Base-by-base conservation (phyloP, 2,797 vertebrate genomes). In the Acipenser oxyrinchus region DNA sequence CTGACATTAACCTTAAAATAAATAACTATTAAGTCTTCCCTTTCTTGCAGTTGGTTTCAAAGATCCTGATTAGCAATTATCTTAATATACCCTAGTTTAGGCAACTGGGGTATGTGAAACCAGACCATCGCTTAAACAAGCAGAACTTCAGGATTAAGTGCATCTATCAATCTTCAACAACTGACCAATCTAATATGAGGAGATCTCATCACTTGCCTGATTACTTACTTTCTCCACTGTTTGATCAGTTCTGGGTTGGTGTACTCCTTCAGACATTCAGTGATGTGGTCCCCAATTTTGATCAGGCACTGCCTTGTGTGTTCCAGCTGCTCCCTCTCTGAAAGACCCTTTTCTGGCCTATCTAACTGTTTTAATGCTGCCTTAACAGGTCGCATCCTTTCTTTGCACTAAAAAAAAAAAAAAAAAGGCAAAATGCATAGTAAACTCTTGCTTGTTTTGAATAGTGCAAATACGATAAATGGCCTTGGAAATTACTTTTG, bases 251-350 rank as follows among this genome's bases (percentile, higher is more conserved):
- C 97, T 1, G 95, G 97, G 77, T 95, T 97, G 70, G 93, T 88
- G 70, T 98, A 98, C 67, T 96, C 95, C 83, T 96, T 95, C 70
- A 99, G 84, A 88, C 97, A 99, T 78, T 97, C 95, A 0, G 97
- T 98, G 82, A 99, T 99, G 78, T 99, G 97, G 81, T 99, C 97
- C 72, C 97, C 97, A 52, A 99, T 99, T 88, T 97, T 97, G 72
- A 99, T 98, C 67, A 99, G 88, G 71, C 97, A 99, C 67, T 99
- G 97, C 6, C 97, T 87, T 0, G 97, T 99, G 70, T 99, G 96
- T 48, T 98, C 96, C 5, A 99, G 90, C 79, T 99, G 97, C 71
- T 99, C 95, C 4, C 94, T 91, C 84, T 99, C 97, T 1, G 97
- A 99, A 76, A 99, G 92, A 10, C 97, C 97, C 74, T 98, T 98